Base-by-base conservation (phyloP, 2,888 invertebrate species). In the Philhelius pedissequus region DNA sequence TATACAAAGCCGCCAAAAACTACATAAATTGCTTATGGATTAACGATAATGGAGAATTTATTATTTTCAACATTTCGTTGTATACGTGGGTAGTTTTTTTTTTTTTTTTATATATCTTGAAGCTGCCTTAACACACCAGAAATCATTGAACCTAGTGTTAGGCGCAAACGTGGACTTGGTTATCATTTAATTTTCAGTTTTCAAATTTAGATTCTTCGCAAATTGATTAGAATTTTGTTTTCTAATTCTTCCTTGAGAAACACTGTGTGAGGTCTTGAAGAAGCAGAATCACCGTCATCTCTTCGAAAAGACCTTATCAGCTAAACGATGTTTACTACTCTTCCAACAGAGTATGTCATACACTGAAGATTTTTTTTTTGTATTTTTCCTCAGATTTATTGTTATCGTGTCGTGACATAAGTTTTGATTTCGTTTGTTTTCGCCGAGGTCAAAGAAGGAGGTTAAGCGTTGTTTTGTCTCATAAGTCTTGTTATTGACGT, bases 21-120 rank as follows among this genome's bases (percentile, higher is more conserved):
- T 80, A 84, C 84, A 84, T 80, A 80, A 84, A 84, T 84, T 76
- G 84, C 75, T 76, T 76, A 80, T 68, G 80, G 84, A 68, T 76
- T 71, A 84, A 80, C 71, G 84, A 84, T 84, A 74, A 79, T 74
- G 79, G 79, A 70, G 58, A 82, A 82, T 82, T 82, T 82, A 82
- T 64, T 64, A 64, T 48, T 70, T 77, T 66, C 35, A 56, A 38
- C 50, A 66, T 56, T 35, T 54, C 18, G 27, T 27, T 30, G 27
- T 50, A 43, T 13, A 56, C 70, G 71, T 71, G 70, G 50, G 43
- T 56, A 20, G 30, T 45, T 35, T 48, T 38, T 40, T 38, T 40
- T 9, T 48, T 30, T 15, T 30, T 18, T 56, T 7, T 20, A 35
- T 50, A 43, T 15, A 48, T 15, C 27, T 18, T 3, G 15, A 18